Base-by-base conservation (phyloP, 2,888 invertebrate species). In the Danaus chrysippus region DNA sequence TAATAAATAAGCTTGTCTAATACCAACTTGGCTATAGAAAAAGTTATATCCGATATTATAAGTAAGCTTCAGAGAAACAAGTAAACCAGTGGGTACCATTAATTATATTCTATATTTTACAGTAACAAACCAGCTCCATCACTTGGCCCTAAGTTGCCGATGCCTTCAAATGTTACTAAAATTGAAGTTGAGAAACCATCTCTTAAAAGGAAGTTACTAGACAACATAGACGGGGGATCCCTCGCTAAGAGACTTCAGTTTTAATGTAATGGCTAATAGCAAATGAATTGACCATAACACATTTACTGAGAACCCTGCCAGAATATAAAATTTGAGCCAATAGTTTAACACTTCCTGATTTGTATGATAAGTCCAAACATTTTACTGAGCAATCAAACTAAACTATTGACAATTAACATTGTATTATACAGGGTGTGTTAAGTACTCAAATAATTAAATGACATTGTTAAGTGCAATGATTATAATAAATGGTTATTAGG, bases 81-180 rank as follows among this genome's bases (percentile, higher is more conserved):
- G 23, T 34, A 34, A 34, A 34, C 23, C 3, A 34, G 23, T 6
- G 23, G 23, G 3, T 34, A 34, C 23, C 41, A 17, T 57, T 54
- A 61, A 54, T 52, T 41, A 44, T 17, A 34, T 55, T 42, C 56
- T 66, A 56, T 62, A 66, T 61, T 62, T 84, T 85, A 43, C 82
- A 94, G 95, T 71, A 98, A 96, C 78, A 96, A 96, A 81, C 99
- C 98, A 3, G 93, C 96, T 8, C 98, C 98, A 0, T 95, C 97
- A 0, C 89, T 95, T 9, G 97, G 97, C 1, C 85, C 93, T n/a
- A 95, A 95, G 78, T 83, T 98, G 59, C 98, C 98, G 0, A 90
- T 96, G 76, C 96, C 97, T 1, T 92, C 93, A 15, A 92, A 89
- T 72, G 87, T 96, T 60, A 87, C 89, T 68, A 93, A 92, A 78